These are phyloP conservation scores for Masticophis lateralis DNA, from an alignment of 2,797 vertebrate genomes.

Conservation along the genomic window DNA sequence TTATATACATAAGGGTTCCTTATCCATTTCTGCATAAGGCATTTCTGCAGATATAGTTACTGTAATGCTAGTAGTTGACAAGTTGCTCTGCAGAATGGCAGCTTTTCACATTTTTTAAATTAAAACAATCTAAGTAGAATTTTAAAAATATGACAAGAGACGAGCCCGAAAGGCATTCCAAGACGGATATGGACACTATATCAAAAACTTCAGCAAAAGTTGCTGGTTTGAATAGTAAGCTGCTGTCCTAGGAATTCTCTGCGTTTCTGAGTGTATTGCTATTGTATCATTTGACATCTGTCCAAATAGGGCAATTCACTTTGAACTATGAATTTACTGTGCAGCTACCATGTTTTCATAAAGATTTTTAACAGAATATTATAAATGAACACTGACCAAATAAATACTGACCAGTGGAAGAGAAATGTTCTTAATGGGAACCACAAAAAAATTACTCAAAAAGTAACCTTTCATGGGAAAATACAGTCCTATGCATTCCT, in stretches of 20 bases:
- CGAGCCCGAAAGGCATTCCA: not conserved
- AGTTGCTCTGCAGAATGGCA: not conserved
- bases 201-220: not conserved
- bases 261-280: not conserved
- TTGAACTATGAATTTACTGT: not conserved
- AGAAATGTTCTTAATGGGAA: not conserved
- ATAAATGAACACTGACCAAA: not conserved
- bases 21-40: not conserved
- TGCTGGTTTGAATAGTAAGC: not conserved
- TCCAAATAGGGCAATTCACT: not conserved
- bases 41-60: not conserved
- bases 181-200: not conserved
- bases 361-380: not conserved
- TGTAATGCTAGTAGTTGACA: not conserved
- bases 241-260: not conserved
- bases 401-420: not conserved
- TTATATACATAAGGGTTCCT: not conserved
- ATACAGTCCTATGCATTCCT: not conserved
- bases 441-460: not conserved
- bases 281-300: not conserved
- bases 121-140: not conserved
- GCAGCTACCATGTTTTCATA: not conserved
- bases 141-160: not conserved
- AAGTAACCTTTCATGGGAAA: not conserved
- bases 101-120: not conserved